Evolutionary conservation across 2,797 vertebrate genomes (phyloP), one percentile per base, ranked within the genome.

Genomic region (Octomys mimax): DNA sequence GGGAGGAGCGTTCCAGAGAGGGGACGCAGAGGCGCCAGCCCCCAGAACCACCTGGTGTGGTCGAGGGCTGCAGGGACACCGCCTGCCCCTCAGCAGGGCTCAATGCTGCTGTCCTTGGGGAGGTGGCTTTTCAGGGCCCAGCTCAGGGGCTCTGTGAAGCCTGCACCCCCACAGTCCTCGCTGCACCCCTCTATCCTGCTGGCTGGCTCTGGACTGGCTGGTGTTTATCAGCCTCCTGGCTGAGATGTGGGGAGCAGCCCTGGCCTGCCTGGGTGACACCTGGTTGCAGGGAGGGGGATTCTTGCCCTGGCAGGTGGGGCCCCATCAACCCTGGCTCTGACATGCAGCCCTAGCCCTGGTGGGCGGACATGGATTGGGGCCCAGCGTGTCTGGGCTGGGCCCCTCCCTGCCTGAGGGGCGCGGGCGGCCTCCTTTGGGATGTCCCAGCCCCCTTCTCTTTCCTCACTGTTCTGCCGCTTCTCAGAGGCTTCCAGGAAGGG

Each of bases 181-280:
- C 0, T 19, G 78, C 11, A 11, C n/a, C 70, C 52, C 52, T 28
- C 14, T 24, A 2, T 52, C 31, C 57, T 39, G 66, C 42, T 0
- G 3, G 82, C 24, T 0, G 19, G n/a, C 82, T 54, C 64, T 0
- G 0, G 62, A 2, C 62, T 79, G 7, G 92, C 68, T 75, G 85
- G 46, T 39, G 92, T 31, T 16, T 1, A 0, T 68, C 18, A 28
- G 61, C 49, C 31, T 36, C 59, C 62, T 11, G 1, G 89, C 39
- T n/a, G 78, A 39, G 84, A 42, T 22, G 39, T 21, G 0, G 70
- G 91, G 84, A 93, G 86, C 91, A 77, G 93, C 89, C 91, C 54
- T 6, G 61, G 39, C 85, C 95, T 86, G 90, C 70, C 73, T 26
- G 39, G 68, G 66, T 70, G 92, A 89, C 90, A 89, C 87, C 79